Evolutionary conservation across 2,113 vertebrate species (phyloP).

Genomic region (Eretmodus cyanostictus): DNA sequence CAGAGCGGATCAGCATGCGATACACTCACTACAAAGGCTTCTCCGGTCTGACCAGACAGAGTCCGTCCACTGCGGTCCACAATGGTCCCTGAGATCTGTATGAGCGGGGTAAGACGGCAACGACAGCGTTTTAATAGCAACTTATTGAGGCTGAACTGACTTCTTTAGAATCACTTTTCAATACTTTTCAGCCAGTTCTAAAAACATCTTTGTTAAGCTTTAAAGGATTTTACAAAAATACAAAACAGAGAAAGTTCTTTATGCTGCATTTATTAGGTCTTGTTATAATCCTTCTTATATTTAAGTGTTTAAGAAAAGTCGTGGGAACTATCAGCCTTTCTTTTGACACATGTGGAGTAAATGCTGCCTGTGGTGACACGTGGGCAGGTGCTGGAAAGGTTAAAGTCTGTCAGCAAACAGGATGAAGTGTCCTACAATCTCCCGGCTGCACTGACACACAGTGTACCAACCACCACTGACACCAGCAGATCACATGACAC

Average conservation of each 20-base stretch:
- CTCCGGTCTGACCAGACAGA: slow-evolving; percentile 93
- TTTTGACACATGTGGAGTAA: fast-evolving
- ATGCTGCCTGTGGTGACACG: background rate
- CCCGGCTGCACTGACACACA: background rate
- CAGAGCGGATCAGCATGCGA: slow-evolving; percentile 86
- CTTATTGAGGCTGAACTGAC: background rate
- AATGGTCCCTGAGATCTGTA: slow-evolving; percentile 92
- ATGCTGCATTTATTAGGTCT: background rate
- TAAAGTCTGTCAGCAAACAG: background rate
- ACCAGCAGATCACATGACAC: background rate
- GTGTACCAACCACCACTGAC: fast-evolving
- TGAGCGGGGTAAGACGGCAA: background rate
- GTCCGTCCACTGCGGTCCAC: slow-evolving; percentile 96
- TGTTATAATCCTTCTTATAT: background rate
- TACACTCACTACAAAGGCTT: slow-evolving; percentile 92
- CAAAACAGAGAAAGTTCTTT: background rate
- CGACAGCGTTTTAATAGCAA: background rate
- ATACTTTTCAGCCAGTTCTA: background rate
- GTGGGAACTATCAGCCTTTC: background rate
- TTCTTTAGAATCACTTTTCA: background rate
- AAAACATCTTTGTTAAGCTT: background rate
- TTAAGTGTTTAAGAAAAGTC: background rate
- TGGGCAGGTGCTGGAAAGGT: background rate
- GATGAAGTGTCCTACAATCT: background rate
- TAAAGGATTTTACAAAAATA: background rate